Base-by-base conservation (phyloP, 2,797 vertebrate species). In the Bucorvus abyssinicus region DNA sequence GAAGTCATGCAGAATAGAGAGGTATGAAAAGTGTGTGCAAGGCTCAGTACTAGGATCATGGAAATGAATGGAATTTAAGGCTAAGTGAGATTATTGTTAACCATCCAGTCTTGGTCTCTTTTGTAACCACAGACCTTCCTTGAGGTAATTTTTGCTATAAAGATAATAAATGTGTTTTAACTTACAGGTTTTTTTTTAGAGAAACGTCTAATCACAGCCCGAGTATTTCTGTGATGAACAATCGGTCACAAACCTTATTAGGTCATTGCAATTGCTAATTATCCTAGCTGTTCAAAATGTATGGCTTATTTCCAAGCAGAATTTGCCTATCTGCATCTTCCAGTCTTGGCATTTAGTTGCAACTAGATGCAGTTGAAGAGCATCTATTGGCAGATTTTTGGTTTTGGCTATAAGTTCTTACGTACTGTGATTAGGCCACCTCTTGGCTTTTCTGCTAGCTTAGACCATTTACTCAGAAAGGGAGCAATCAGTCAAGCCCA, bases 301-400 rank as follows among this genome's bases (percentile, higher is more conserved):
- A 7, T 87, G 90, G 71, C 34, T 90, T 60, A 44, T 91, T 94
- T 95, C 75, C 68, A 95, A 68, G 32, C 13, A 80, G 81, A 74
- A 77, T 83, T 94, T 87, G 53, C 45, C 56, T 70, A 79, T 82
- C 36, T 90, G 34, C 14, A 45, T 49, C 78, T 74, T 82, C 40
- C 44, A 87, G 70, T 38, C 42, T 67, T 49, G 55, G 26, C 16
- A 76, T 53, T 71, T 40, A 69, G 12, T n/a, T 49, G 24, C 55
- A 89, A 40, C 56, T 84, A 59, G 78, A 13, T 64, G 38, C 73
- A 81, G 9, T 45, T 79, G 74, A 40, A 87, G 65, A 86, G 27
- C 52, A 84, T 20, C 69, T 78, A 40, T 45, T 42, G 32, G 44
- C 40, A 82, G 67, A 63, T 22, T 52, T 34, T 29, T 17, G 1